Evolutionary conservation across 2,888 invertebrate species (phyloP), one percentile per base, ranked within the genome.

Genomic region (Cantharis lateralis): DNA sequence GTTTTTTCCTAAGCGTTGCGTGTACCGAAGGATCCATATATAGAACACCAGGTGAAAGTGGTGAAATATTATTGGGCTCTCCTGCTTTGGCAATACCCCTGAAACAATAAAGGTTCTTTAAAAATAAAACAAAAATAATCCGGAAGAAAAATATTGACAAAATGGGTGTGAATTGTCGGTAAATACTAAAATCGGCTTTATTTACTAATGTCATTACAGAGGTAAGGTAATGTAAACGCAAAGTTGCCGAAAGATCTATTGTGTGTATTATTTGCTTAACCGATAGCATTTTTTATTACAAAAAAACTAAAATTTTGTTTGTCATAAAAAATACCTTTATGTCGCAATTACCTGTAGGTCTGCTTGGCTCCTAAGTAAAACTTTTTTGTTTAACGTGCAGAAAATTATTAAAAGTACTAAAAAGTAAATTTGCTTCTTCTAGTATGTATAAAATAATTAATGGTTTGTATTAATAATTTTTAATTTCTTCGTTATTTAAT

Each of bases 71-170:
- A 87, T 96, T 96, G 81, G 97, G 96, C 88, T 97, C 96, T 77
- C 96, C 97, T 62, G 96, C 95, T 91, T 96, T 96, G 79, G 97
- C 97, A 84, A 98, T 95, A 75, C 97, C 97, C 98, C 98, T 98
- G 20, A 66, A 66, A 91, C 72, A 89, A 91, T 84, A 84, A 70
- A 75, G 74, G 74, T 71, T 77, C 48, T 70, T 64, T 28, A 74
- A 77, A 62, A 69, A 20, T 70, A 26, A 66, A 70, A 68, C 68
- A 20, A 77, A 32, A 75, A 62, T 48, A 73, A 76, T 71, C 70
- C 70, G 75, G 75, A 75, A 68, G 71, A 66, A 61, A 70, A 79
- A 77, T 79, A 78, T 78, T 79, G 64, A 72, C 68, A 75, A 79
- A 79, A 79, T 82, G 81, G 82, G 82, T 82, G 82, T 81, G 82